Base-by-base conservation (phyloP, 2,797 vertebrate genomes). In the Bucorvus abyssinicus region DNA sequence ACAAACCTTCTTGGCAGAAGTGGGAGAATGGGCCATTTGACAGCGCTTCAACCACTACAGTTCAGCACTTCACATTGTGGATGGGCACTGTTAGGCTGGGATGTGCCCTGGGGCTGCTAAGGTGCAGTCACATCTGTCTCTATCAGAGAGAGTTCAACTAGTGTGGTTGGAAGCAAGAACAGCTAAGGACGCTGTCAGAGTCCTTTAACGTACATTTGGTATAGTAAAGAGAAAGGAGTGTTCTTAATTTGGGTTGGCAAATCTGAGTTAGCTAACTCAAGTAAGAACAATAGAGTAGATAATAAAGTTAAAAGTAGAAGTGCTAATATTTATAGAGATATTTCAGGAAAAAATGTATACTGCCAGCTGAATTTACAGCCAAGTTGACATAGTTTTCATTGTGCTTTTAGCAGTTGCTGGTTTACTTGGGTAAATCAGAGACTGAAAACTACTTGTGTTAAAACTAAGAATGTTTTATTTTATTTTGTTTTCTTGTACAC, bases 281-380 rank as follows among this genome's bases (percentile, higher is more conserved):
- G 14, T n/a, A 63, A 75, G 77, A 90, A 11, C 14, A 76, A 20
- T 22, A 42, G 24, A 84, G 50, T 24, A 47, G 21, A 61, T 71
- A 71, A 80, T 42, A 53, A 83, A 91, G 10, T 76, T 50, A 45
- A 55, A 87, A 59, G 49, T 26, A 47, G 24, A 69, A 70, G 9
- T 74, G 26, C 45, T 77, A 90, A 78, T 63, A 71, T 61, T 68
- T 64, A 18, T 64, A 45, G 45, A 6, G 7, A 1, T 68, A 12
- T 55, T 56, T 15, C 7, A 7, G 3, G 2, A 2, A 8, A 40
- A 63, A 32, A 49, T 2, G 5, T n/a, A 14, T 20, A 4, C 10
- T 69, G 14, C 55, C n/a, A 70, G 29, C n/a, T 88, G 85, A 86
- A 93, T 55, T 84, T 21, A 34, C 93, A 88, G 40, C 5, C 18